phyloP scores from a whole-genome alignment of 2,888 invertebrate genomes.

The Automeris io region DNA sequence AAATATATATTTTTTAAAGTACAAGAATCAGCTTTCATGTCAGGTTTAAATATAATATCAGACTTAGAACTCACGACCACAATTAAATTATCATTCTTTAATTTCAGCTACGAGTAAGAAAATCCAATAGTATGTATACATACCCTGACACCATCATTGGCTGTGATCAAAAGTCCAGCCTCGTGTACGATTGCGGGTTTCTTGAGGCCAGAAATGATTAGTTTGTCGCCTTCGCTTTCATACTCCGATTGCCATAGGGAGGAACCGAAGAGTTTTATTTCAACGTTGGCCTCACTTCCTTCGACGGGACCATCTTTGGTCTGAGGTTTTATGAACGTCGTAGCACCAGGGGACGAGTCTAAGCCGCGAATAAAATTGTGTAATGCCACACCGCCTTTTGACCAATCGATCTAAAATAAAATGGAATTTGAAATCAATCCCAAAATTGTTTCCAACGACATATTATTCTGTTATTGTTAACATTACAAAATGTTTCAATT shows the following conservation, averaged over 20 bases:
- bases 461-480: too few species aligned
- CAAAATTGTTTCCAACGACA: too few species aligned
- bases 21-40: too few species aligned
- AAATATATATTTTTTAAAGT: too few species aligned
- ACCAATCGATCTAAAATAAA: constrained; percentile 85
- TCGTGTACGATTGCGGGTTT: constrained; percentile 84
- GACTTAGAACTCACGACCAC: too few species aligned
- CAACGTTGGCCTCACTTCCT: constrained; percentile 39
- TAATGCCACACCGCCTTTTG: constrained; percentile 81
- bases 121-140: neutral
- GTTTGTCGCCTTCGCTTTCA: constrained; percentile 72
- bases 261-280: constrained; percentile 85
- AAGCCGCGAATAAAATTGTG: constrained; percentile 96
- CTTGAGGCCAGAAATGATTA: constrained; percentile 79
- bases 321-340: constrained; percentile 72
- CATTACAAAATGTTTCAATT: too few species aligned
- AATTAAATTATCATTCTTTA: too few species aligned
- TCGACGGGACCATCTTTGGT: constrained; percentile 53
- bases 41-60: too few species aligned
- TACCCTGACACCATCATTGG: constrained; percentile 87
- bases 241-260: constrained; percentile 79
- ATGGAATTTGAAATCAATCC: too few species aligned
- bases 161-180: constrained; percentile 87
- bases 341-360: constrained; percentile 96
- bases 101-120: too few species aligned